Base-by-base conservation (phyloP, 2,888 invertebrate genomes). In the Melangyna quadrimaculata region DNA sequence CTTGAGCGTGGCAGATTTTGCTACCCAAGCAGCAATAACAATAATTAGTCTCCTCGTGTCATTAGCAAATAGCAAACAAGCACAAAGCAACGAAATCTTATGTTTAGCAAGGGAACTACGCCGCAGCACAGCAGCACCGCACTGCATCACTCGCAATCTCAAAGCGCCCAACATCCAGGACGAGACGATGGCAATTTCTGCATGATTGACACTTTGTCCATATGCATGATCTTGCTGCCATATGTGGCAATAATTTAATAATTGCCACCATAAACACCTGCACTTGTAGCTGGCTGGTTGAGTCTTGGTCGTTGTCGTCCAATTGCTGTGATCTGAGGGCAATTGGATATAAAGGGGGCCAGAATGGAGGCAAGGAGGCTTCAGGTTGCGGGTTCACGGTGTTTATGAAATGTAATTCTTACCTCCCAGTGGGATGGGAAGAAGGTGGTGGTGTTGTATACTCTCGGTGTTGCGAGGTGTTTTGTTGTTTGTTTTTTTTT, bases 191-290 rank as follows among this genome's bases (percentile, higher is more conserved):
- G 88, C 88, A 89, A 89, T 89, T 89, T 89, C 88, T 89, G 89
- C 89, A 89, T 89, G 89, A 89, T 89, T 89, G 89, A 89, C 89
- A 89, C 88, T 89, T 89, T 88, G 88, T 88, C 84, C 88, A 89
- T 88, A 88, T 88, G 88, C 87, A 89, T 89, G 89, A 89, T 88
- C 87, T 88, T 78, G 82, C 78, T 82, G 87, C 87, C 82, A 78
- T 82, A 87, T 82, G 87, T 87, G 87, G 87, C 87, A 87, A 87
- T 87, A 77, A 82, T 82, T 82, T 82, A 82, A 82, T 82, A 82
- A 87, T 87, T 82, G 87, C 82, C 78, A 78, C 61, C 81, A 87
- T 82, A 87, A 82, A 87, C 87, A 87, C 87, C 87, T 87, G 87
- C 87, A 82, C 43, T 65, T 59, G 67, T 55, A n/a, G n/a, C n/a